A percentile compares a stretch with the other conserved stretches of the same genome.
Evolutionary conservation across 2,888 invertebrate genomes (phyloP).

Genomic region (Antheraea assamensis): DNA sequence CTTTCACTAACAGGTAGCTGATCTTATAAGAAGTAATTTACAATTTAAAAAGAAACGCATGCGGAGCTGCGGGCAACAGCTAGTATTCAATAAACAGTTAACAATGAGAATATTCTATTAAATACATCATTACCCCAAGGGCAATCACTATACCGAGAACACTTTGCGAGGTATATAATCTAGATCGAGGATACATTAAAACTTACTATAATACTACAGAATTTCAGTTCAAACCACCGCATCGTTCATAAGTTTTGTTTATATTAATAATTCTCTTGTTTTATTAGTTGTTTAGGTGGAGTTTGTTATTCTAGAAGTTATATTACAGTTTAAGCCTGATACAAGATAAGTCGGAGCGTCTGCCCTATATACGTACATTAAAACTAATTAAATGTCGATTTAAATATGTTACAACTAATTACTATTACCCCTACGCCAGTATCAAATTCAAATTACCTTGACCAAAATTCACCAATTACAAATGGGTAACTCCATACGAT

Average conservation of each 20-base stretch:
- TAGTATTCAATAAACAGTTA: neutral
- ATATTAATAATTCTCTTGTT: conserved; percentile 13
- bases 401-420: neutral
- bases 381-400: neutral
- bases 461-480: neutral
- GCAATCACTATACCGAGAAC: neutral
- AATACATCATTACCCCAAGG: neutral
- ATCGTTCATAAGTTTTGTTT: conserved; percentile 41
- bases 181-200: conserved; percentile 41
- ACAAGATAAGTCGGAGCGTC: neutral
- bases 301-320: neutral
- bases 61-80: no score
- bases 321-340: neutral
- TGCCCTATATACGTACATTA: neutral
- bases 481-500: no score
- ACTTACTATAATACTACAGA: conserved; percentile 60
- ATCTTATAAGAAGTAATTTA: no score
- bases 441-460: neutral
- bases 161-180: neutral
- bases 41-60: no score
- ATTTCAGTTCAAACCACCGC: conserved; percentile 49
- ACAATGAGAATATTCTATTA: neutral
- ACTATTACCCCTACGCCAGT: neutral
- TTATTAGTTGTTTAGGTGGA: neutral
- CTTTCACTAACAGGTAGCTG: no score